phyloP scores from a whole-genome alignment of 2,888 invertebrate genomes.

The Morpho helenor region DNA sequence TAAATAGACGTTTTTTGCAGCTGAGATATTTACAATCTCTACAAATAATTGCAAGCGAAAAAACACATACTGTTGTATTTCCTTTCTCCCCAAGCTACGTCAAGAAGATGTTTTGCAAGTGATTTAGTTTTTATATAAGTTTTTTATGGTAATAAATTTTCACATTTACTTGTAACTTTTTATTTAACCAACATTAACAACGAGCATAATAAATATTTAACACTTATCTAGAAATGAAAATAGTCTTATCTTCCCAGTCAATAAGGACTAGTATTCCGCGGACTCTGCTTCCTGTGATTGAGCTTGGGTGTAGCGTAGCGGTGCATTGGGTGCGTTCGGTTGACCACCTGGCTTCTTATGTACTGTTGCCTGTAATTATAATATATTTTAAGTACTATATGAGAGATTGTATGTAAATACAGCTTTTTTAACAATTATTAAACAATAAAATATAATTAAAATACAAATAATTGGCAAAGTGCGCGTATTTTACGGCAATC shows the following conservation, averaged over 20 bases:
- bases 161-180: conserved; percentile 12
- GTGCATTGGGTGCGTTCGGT: conserved; percentile 38
- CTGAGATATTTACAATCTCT: conserved; percentile 90
- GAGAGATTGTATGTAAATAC: no score
- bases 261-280: conserved; percentile 57
- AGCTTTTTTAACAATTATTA: no score
- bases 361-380: conserved; percentile 58
- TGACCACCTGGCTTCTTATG: conserved; percentile 61
- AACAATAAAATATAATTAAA: neutral
- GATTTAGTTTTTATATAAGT: conserved; percentile 10
- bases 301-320: conserved; percentile 53
- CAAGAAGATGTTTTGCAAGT: conserved; percentile 47
- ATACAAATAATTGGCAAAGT: no score
- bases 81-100: conserved; percentile 88
- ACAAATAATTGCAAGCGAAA: conserved; percentile 90
- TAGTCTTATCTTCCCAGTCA: conserved; percentile 6
- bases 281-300: conserved; percentile 56
- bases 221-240: conserved; percentile 26
- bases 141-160: conserved; percentile 1
- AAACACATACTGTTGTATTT: conserved; percentile 94
- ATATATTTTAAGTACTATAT: no score
- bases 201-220: conserved; percentile 49
- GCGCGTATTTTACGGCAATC: no score
- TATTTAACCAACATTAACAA: conserved; percentile 19
- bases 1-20: conserved; percentile 52